Base-by-base conservation (phyloP, 2,113 vertebrate genomes). In the Myodes glareolus region DNA sequence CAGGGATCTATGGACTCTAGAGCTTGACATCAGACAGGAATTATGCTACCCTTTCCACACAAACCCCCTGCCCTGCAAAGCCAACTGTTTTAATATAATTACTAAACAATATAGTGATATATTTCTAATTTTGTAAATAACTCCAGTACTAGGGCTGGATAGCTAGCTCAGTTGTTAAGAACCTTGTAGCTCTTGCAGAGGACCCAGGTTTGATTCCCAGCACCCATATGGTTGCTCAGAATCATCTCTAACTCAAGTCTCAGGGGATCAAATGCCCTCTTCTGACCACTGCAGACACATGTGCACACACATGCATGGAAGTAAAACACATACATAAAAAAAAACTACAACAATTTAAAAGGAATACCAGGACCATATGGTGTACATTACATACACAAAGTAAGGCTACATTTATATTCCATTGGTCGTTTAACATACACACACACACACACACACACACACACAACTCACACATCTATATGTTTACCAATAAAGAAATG, bases 111-210 rank as follows among this genome's bases (percentile, higher is more conserved):
- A 89, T 1, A 91, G 33, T 75, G 52, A 72, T 31, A 12, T 27
- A 87, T 50, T 95, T 92, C 61, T 84, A 50, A 84, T 97, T 96
- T 92, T 92, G 42, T 50, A 50, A 78, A 90, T 58, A 65, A 63
- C 5, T n/a, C 45, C 36, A 36, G 19, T 13, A n/a, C 6, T 0
- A 13, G 25, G 58, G 58, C n/a, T 84, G 58, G 16, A 84, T 39
- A 42, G n/a, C 1, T 63, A 39, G 58, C 1, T 19, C 1, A 84
- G 58, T 63, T 39, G n/a, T 84, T 31, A 42, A 63, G 45, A 63
- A 65, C 27, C 23, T 63, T 19, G 12, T 42, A 63, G 36, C n/a
- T 63, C 39, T 17, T 45, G 25, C 25, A 42, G n/a, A 84, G n/a
- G 39, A 63, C 14, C 21, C n/a, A 42, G 27, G 81, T 84, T 63